Percentiles rank a stretch among this genome's conserved stretches.
These are phyloP conservation scores for Apoda limacodes DNA, from an alignment of 2,888 invertebrate species.

Conservation along the genomic window DNA sequence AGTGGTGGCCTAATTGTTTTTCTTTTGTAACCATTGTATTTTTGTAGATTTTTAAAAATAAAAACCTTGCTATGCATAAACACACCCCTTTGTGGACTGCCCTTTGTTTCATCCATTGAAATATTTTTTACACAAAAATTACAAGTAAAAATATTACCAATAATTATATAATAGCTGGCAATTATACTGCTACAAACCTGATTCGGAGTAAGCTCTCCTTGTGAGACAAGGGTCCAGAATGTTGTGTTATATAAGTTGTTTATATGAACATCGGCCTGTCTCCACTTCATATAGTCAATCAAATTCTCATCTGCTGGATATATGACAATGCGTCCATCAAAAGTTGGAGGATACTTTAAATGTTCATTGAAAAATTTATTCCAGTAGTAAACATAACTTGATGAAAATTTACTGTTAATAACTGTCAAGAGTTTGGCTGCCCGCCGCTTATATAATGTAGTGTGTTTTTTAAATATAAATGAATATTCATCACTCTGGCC, in stretches of 20 bases:
- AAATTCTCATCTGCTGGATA: conserved; percentile 91
- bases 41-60: too few species aligned
- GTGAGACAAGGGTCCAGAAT: conserved; percentile 91
- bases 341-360: conserved; percentile 89
- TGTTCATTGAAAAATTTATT: conserved; percentile 77
- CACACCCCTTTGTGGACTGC: too few species aligned
- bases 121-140: conserved; percentile 4
- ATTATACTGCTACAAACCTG: conserved; percentile 61
- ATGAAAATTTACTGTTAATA: conserved; percentile 89
- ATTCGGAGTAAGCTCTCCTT: conserved; percentile 77
- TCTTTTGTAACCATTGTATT: too few species aligned
- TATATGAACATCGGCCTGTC: conserved; percentile 95
- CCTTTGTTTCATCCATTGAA: conserved; percentile 11
- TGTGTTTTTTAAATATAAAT: conserved; percentile 86
- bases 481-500: conserved; percentile 99
- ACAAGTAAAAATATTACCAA: conserved; percentile 4
- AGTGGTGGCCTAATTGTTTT: too few species aligned
- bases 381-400: conserved; percentile 92
- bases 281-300: conserved; percentile 90
- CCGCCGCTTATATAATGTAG: conserved; percentile 82
- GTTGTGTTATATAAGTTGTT: conserved; percentile 98
- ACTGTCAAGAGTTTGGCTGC: conserved; percentile 87
- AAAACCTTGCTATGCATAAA: too few species aligned
- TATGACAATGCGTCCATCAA: conserved; percentile 89
- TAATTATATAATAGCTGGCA: conserved; percentile 3